Evolutionary conservation across 2,888 invertebrate species (phyloP).

Genomic region (Mythimna pallens): DNA sequence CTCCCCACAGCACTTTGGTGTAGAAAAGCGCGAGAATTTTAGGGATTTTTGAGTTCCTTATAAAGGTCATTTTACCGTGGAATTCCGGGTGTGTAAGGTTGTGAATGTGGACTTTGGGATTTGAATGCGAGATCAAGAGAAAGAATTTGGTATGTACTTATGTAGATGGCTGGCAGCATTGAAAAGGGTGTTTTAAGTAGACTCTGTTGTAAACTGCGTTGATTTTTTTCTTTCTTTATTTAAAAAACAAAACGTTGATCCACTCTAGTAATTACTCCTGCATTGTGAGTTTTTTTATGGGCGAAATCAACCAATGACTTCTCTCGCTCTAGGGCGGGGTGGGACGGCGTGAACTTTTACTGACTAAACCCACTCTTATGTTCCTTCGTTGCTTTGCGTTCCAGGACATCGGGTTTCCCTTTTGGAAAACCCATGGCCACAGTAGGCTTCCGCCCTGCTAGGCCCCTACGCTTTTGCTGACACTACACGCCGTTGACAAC

Average conservation of each 20-base stretch:
- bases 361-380: too few relatives aligned
- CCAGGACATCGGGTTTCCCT: too few relatives aligned
- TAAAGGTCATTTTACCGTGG: conserved; percentile 9
- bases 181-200: conserved; percentile 10
- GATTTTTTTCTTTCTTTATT: background rate
- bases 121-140: conserved; percentile 29
- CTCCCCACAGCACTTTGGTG: conserved; percentile 35
- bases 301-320: too few relatives aligned
- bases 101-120: conserved; percentile 31
- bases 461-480: too few relatives aligned
- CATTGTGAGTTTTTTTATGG: too few relatives aligned
- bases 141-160: conserved; percentile 16
- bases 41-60: conserved; percentile 31
- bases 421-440: too few relatives aligned
- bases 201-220: background rate
- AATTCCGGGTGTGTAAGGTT: conserved; percentile 16
- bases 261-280: too few relatives aligned
- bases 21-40: conserved; percentile 3
- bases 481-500: too few relatives aligned
- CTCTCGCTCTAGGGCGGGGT: too few relatives aligned
- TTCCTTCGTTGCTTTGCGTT: too few relatives aligned
- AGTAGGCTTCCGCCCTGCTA: too few relatives aligned
- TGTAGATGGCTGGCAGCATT: background rate
- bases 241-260: background rate
- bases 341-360: too few relatives aligned